Evolutionary conservation across 2,797 vertebrate species (phyloP).

Genomic region (Hypotaenidia philippensis): DNA sequence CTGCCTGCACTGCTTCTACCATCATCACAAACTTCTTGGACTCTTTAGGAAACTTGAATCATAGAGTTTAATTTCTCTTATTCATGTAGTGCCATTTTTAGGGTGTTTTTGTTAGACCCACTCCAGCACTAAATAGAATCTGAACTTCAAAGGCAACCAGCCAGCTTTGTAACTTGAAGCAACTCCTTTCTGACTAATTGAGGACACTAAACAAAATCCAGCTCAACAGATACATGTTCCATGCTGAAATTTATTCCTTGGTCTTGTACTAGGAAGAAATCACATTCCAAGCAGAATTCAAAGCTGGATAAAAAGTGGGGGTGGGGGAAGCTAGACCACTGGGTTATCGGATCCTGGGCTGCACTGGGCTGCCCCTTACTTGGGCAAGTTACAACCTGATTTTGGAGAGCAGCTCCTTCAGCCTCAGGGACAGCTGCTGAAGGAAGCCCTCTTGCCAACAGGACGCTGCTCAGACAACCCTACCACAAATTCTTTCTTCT

Average conservation of each 20-base stretch:
- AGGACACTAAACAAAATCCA: not conserved
- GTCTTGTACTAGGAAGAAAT: not conserved
- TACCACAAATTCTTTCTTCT: not conserved
- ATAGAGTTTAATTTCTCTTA: not conserved
- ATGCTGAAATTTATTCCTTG: not conserved
- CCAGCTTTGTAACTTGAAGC: not conserved
- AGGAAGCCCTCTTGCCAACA: conserved; percentile 3
- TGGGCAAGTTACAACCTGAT: not conserved
- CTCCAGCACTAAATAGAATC: not conserved
- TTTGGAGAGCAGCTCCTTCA: not conserved
- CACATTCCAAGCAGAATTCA: not conserved
- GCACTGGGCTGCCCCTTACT: not conserved
- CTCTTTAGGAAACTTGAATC: not conserved
- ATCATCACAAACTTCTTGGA: not conserved
- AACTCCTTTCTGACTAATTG: not conserved
- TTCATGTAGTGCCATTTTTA: not conserved
- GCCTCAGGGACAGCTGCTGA: not conserved
- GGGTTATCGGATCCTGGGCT: not conserved
- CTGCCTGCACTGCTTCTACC: not conserved
- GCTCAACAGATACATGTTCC: not conserved
- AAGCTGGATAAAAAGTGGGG: not conserved
- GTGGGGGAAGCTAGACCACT: fast-evolving
- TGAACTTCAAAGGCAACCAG: not conserved
- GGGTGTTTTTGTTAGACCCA: not conserved
- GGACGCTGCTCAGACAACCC: conserved; percentile 33